These are phyloP conservation scores for Phallusia fumigata DNA, from an alignment of 23 tunicate species.

Conservation along the genomic window DNA sequence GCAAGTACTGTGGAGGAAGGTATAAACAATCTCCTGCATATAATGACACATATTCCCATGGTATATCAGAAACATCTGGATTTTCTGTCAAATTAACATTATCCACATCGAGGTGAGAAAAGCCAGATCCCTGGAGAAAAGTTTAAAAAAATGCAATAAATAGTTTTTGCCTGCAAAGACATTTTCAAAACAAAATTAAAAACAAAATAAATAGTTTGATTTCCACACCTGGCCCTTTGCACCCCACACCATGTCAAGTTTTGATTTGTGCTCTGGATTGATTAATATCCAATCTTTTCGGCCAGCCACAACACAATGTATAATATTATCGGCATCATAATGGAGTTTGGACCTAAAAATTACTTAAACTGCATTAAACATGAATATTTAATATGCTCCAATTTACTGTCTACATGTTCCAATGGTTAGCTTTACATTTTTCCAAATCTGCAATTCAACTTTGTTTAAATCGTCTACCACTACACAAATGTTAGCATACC, in stretches of 20 bases:
- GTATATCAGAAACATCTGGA: conserved; percentile 71
- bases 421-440: no score
- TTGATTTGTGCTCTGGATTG: conserved; percentile 40
- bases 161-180: no score
- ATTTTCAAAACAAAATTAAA: not conserved
- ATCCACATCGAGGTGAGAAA: conserved; percentile 67
- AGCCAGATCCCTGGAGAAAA: conserved; percentile 60
- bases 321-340: conserved; percentile 88
- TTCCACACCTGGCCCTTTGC: conserved; percentile 40
- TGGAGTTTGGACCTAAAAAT: conserved; percentile 71
- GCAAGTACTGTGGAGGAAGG: conserved; percentile 69
- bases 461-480: not conserved
- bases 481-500: conserved; percentile 26
- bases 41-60: conserved; percentile 78
- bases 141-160: no score
- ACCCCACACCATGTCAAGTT: conserved; percentile 47
- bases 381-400: not conserved
- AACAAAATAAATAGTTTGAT: not conserved
- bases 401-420: no score
- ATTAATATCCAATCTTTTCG: conserved; percentile 91
- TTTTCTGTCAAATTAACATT: conserved; percentile 34
- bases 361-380: not conserved
- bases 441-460: not conserved
- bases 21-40: conserved; percentile 82
- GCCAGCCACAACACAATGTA: conserved; percentile 85